Evolutionary conservation across 1,140 invertebrate species (phyloP), one percentile per base, ranked within the genome.

Genomic region (Drosophila simulans): DNA sequence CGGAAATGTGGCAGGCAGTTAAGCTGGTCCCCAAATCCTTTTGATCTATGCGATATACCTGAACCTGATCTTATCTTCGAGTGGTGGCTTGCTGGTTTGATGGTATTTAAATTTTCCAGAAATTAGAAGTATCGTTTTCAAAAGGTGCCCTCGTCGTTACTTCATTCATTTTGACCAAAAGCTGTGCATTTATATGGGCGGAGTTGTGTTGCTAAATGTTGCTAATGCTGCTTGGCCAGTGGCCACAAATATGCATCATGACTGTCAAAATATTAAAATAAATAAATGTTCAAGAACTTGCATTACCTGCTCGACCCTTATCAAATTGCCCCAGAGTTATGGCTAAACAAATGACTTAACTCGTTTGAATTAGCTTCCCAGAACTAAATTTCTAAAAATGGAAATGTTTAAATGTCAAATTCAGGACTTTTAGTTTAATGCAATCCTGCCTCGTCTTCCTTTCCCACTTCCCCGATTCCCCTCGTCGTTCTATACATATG

Each of bases 41-140:
- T 63, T 72, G 57, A 79, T 64, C 68, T 79, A 76, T 52, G 60
- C 72, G 72, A 58, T 76, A 62, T 60, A 53, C 54, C 49, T 71
- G 66, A 34, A 34, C 11, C 11, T 15, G 60, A 59, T 64, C 56
- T 64, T 60, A 62, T 62, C 60, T 64, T 12, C 34, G 11, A 43
- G 27, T 13, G 54, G 3, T 63, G 54, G 37, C 27, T 22, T 4
- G 11, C 4, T 34, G 58, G 27, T 13, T 42, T 31, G 54, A 42
- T 31, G 52, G 22, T 31, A 57, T 57, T 62, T 37, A 2, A 25
- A 62, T 40, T 62, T 62, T 62, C 25, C 25, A 58, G 54, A 59
- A 62, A 59, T 22, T 42, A 42, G 13, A 62, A 62, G 25, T 62
- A 42, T 59, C 54, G 4, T 34, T 62, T 58, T 22, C 58, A 62